Evolutionary conservation across 2,113 vertebrate genomes (phyloP).

Genomic region (Argyrosomus japonicus): DNA sequence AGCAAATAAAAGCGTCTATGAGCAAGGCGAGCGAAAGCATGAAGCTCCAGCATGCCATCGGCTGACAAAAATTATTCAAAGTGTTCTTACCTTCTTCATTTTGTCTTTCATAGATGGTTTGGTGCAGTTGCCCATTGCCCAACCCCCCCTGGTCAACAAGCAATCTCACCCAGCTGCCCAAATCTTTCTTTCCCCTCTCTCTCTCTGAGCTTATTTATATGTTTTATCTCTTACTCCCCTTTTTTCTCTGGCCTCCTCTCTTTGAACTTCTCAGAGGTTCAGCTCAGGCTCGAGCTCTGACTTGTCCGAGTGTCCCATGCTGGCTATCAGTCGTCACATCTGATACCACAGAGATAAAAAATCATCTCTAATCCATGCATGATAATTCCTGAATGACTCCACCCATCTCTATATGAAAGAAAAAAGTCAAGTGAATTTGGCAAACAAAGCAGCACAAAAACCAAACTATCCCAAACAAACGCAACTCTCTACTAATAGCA

Average conservation of each 20-base stretch:
- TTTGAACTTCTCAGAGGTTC: slow-evolving; percentile 8
- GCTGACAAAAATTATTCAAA: neutral
- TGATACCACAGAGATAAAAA: slow-evolving; percentile 4
- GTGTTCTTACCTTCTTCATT: slow-evolving; percentile 79
- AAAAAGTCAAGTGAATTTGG: neutral
- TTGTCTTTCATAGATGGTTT: slow-evolving; percentile 75
- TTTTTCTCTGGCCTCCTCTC: neutral
- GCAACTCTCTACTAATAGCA: slow-evolving; percentile 2
- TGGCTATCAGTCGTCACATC: neutral
- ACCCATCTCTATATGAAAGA: slow-evolving; percentile 5
- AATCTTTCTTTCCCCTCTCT: neutral
- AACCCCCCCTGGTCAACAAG: slow-evolving; percentile 1
- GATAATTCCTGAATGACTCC: slow-evolving; percentile 14
- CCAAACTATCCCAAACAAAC: neutral
- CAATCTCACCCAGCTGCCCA: slow-evolving; percentile 2
- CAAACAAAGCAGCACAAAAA: neutral
- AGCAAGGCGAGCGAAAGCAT: neutral
- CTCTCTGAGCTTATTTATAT: neutral
- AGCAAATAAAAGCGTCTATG: neutral
- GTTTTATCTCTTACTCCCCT: neutral
- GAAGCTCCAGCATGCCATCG: neutral
- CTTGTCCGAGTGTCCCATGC: slow-evolving; percentile 25
- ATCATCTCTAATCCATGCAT: slow-evolving; percentile 31
- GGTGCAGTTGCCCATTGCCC: slow-evolving; percentile 83
- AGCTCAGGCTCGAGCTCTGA: neutral